Conservation (phyloP, 2,888 invertebrate species). For the Leptothorax acervorum region DNA sequence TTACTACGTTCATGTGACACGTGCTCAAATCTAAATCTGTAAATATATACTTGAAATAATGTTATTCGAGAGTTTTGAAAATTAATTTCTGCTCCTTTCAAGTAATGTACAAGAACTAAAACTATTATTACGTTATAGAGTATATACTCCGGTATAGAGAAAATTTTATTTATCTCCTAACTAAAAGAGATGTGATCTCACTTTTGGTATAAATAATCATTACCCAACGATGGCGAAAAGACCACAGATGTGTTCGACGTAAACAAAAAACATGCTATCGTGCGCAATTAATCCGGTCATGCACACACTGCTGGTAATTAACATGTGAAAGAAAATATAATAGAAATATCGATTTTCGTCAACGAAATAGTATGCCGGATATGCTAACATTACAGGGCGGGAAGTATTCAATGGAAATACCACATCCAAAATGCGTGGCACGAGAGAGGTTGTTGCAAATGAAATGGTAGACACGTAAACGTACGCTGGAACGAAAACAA, state of each 20-base stretch:
- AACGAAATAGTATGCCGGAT: constrained; percentile 27
- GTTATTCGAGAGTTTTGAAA: neutral
- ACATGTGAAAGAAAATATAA: constrained; percentile 19
- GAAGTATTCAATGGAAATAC: constrained; percentile 39
- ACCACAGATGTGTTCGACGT: constrained; percentile 23
- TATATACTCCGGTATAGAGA: neutral
- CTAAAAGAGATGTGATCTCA: neutral
- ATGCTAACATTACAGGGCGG: constrained; percentile 14
- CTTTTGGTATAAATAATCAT: neutral
- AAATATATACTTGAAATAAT: neutral
- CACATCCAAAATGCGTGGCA: constrained; percentile 17
- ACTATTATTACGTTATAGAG: neutral
- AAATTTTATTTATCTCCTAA: neutral
- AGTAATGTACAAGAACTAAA: neutral
- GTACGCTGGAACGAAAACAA: neutral
- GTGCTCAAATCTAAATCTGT: constrained; percentile 18
- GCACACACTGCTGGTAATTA: neutral
- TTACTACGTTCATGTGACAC: neutral
- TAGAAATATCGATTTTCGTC: constrained; percentile 25
- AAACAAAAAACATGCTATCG: constrained; percentile 28
- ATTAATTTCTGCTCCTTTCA: neutral
- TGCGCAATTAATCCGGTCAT: constrained; percentile 27
- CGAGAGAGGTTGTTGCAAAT: constrained; percentile 1
- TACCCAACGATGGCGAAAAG: constrained; percentile 40
- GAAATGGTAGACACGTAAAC: constrained; percentile 1